phyloP scores from a whole-genome alignment of 2,888 invertebrate genomes.

The Hirtodrosophila confusa region DNA sequence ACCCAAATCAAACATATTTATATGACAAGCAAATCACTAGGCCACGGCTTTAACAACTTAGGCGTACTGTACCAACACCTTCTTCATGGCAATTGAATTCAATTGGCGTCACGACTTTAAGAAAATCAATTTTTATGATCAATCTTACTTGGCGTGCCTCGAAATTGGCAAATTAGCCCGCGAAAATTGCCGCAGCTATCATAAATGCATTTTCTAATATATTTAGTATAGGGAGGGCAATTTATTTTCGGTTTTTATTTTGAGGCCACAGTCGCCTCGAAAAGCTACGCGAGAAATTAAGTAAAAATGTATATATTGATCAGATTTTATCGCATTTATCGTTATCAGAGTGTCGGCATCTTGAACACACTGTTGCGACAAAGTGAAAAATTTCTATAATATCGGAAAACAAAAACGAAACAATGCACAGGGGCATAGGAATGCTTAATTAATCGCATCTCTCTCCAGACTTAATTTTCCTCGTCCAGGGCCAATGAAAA shows the following conservation, averaged over 20 bases:
- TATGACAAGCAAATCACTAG: constrained; percentile 75
- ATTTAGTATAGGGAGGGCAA: constrained; percentile 45
- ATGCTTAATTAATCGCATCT: constrained; percentile 65
- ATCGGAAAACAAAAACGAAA: constrained; percentile 28
- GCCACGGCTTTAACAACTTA: constrained; percentile 25
- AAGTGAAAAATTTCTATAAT: constrained; percentile 58
- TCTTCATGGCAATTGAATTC: constrained; percentile 65
- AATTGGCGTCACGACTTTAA: constrained; percentile 71
- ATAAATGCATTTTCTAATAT: constrained; percentile 25
- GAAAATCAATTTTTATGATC: constrained; percentile 76
- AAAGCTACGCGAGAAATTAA: constrained; percentile 38
- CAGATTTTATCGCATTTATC: constrained; percentile 65
- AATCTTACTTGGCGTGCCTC: constrained; percentile 70
- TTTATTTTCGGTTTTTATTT: constrained; percentile 47
- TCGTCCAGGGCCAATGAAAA: constrained; percentile 31
- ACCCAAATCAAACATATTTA: constrained; percentile 73
- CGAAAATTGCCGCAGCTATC: constrained; percentile 57
- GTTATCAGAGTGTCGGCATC: constrained; percentile 69
- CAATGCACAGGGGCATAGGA: constrained; percentile 60
- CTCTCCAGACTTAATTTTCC: constrained; percentile 30
- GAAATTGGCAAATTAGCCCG: constrained; percentile 71
- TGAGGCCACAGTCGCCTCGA: constrained; percentile 12
- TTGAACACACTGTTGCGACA: constrained; percentile 46
- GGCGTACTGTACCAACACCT: constrained; percentile 65
- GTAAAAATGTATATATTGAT: constrained; percentile 53